Evolutionary conservation across 2,797 vertebrate species (phyloP).

Genomic region (Spheniscus humboldti): DNA sequence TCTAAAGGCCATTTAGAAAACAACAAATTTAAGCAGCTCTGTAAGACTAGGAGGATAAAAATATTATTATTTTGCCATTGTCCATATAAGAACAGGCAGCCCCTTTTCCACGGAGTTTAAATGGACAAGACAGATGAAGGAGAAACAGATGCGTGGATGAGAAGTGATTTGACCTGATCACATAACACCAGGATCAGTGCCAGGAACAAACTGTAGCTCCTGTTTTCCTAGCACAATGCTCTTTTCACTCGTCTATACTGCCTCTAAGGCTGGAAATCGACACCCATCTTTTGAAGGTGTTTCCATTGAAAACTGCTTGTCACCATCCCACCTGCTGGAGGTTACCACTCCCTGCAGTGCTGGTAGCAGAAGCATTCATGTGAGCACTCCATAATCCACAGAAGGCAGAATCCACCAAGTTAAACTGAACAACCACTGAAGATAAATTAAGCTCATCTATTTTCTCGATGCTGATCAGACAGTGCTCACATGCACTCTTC

Average conservation of each 20-base stretch:
- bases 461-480: neutral
- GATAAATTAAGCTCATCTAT: neutral
- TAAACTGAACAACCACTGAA: neutral
- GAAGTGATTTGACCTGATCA: neutral
- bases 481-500: neutral
- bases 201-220: neutral
- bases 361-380: neutral
- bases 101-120: neutral
- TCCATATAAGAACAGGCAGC: neutral
- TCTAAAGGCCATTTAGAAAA: neutral
- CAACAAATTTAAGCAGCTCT: neutral
- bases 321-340: neutral
- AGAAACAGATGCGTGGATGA: neutral
- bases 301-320: neutral
- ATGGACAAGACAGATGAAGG: neutral
- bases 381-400: neutral
- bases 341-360: neutral
- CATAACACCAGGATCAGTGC: neutral
- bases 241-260: neutral
- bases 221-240: neutral
- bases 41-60: neutral
- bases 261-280: neutral
- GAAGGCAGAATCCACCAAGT: neutral
- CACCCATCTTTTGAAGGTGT: neutral
- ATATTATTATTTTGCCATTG: neutral